Base-by-base conservation (phyloP, 1,140 invertebrate genomes). In the Goniozus legneri region DNA sequence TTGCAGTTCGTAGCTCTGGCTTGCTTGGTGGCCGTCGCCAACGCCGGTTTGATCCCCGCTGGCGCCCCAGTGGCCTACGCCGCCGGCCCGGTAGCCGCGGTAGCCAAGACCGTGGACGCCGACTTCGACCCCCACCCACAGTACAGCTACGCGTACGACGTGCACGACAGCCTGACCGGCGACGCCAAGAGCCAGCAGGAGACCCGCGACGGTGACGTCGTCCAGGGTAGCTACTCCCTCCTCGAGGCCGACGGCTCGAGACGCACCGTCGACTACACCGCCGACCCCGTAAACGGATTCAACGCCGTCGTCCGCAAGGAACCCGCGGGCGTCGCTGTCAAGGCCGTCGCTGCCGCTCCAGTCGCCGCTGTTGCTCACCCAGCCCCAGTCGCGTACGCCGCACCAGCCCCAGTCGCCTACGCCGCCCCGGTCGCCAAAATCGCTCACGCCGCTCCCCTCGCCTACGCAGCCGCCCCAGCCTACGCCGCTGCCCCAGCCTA, bases 281-380 rank as follows among this genome's bases (percentile, higher is more conserved):
- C 80, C 32, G 77, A 80, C 22, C 21, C 56, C 2, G 64, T 80
- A 48, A 80, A 79, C 55, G 79, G 77, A 57, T 80, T 81, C 69
- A 80, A 81, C 60, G 79, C 79, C 19, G 73, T 81, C 20, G 79
- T 81, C 8, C 78, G 79, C 58, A 79, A 80, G 56, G 77, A 79
- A 58, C 70, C 78, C 20, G 75, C 76, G 8, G 50, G 40, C 8
- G 49, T 55, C 13, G 64, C 69, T 14, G 56, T 42, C 54, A 41
- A 53, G 4, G 50, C 59, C 42, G 44, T 39, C 8, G 53, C 44
- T 10, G 40, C 51, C 15, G 63, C 66, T 15, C 24, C 62, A 43
- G 2, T 52, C 22, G 21, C 56, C 34, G 34, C 51, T 8, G 41
- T 44, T 19, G 51, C 53, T n/a, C 10, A 13, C 13, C 10, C 13